These are phyloP conservation scores for Trissolcus basalis DNA, from an alignment of 1,140 invertebrate genomes.

Conservation along the genomic window DNA sequence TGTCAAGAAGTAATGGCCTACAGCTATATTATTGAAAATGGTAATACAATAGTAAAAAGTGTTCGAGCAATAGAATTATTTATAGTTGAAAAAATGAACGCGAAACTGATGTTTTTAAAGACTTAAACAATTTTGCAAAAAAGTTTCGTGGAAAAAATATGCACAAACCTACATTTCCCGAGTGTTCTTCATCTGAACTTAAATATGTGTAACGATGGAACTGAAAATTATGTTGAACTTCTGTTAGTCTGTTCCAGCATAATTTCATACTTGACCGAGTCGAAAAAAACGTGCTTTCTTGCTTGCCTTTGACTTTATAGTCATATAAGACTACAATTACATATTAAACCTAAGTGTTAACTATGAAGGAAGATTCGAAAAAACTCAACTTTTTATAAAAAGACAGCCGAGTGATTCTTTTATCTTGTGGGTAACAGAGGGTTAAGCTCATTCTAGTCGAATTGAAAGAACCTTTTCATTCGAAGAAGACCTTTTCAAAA, in stretches of 20 bases:
- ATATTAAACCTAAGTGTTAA: slow-evolving; percentile 14
- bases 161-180: background rate
- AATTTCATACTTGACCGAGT: slow-evolving; percentile 30
- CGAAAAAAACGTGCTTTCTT: slow-evolving; percentile 11
- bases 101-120: too few species aligned
- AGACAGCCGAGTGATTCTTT: slow-evolving; percentile 33
- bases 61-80: too few species aligned
- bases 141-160: too few species aligned
- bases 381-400: slow-evolving; percentile 28
- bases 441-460: slow-evolving; percentile 29
- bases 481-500: slow-evolving; percentile 32
- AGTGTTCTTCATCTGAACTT: background rate
- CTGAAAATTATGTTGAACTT: slow-evolving; percentile 25
- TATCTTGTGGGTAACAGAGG: slow-evolving; percentile 29
- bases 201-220: slow-evolving; percentile 23
- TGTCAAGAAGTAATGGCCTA: too few species aligned
- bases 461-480: slow-evolving; percentile 29
- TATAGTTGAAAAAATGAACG: too few species aligned
- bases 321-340: slow-evolving; percentile 32
- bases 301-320: slow-evolving; percentile 19
- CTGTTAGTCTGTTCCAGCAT: slow-evolving; percentile 12
- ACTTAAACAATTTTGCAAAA: too few species aligned
- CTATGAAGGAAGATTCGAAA: slow-evolving; percentile 26
- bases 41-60: too few species aligned
- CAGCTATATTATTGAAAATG: too few species aligned